phyloP scores from a whole-genome alignment of 2,113 vertebrate genomes.

The Vanacampus margaritifer region DNA sequence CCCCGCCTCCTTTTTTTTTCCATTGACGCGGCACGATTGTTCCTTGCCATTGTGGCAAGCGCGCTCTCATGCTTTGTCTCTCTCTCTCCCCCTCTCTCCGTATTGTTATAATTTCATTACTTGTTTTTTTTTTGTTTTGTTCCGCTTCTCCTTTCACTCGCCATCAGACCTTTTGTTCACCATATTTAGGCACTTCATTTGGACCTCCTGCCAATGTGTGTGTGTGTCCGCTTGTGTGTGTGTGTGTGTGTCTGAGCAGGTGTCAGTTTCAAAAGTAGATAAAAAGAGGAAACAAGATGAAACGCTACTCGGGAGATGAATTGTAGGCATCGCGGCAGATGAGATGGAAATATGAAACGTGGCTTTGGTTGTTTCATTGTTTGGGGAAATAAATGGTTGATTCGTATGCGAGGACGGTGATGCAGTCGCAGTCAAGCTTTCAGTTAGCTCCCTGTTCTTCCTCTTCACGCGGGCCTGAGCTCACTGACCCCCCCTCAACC shows the following conservation, averaged over 20 bases:
- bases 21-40: constrained; percentile 97
- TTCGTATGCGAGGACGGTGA: not conserved
- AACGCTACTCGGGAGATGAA: constrained; percentile 57
- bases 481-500: not conserved
- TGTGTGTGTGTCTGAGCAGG: constrained; percentile 62
- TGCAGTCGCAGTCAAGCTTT: not conserved
- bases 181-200: constrained; percentile 74
- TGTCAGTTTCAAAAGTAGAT: constrained; percentile 69
- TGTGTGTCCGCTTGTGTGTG: constrained; percentile 48
- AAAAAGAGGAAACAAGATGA: constrained; percentile 69
- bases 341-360: constrained; percentile 44
- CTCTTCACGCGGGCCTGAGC: not conserved
- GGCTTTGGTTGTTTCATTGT: not conserved
- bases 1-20: constrained; percentile 71
- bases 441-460: not conserved
- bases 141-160: constrained; percentile 83
- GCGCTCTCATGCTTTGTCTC: constrained; percentile 62
- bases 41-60: constrained; percentile 96
- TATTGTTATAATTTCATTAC: constrained; percentile 90
- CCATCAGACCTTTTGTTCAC: constrained; percentile 76
- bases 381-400: not conserved
- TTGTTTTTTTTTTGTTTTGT: constrained; percentile 94
- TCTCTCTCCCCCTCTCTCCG: constrained; percentile 64
- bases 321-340: constrained; percentile 29
- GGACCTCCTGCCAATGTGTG: constrained; percentile 62